phyloP scores from a whole-genome alignment of 2,113 vertebrate species.

The Casuarius casuarius region DNA sequence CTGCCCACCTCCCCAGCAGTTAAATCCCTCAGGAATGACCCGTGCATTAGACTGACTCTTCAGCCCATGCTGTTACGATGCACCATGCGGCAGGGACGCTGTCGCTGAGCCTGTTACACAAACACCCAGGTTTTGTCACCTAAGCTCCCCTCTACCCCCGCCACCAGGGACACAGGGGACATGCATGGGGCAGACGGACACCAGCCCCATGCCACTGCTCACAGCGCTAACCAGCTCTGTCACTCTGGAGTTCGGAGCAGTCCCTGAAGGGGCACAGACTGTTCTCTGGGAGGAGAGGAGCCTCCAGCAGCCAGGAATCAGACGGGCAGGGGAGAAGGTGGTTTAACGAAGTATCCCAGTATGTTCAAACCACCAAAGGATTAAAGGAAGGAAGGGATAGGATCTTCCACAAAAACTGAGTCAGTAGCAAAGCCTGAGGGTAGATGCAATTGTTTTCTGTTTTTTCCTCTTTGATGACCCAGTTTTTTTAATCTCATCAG shows the following conservation, averaged over 20 bases:
- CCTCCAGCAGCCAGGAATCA: neutral
- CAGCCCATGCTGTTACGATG: neutral
- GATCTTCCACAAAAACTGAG: neutral
- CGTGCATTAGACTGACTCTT: neutral
- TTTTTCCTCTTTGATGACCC: conserved; percentile 55
- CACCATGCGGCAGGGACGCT: neutral
- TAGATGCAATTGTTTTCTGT: conserved; percentile 49
- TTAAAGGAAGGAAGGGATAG: conserved; percentile 7
- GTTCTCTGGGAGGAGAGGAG: neutral
- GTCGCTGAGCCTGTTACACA: neutral
- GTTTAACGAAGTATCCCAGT: neutral
- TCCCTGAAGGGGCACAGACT: neutral
- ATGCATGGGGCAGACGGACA: rapidly evolving
- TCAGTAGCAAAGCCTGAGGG: conserved; percentile 22
- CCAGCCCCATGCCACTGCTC: too few relatives aligned
- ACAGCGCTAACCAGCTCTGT: rapidly evolving
- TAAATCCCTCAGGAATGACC: neutral
- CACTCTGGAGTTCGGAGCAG: neutral
- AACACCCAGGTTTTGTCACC: neutral
- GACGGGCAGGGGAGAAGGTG: neutral
- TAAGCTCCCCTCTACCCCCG: too few relatives aligned
- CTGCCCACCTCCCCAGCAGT: neutral
- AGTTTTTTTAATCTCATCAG: conserved; percentile 51
- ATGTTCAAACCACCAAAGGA: neutral
- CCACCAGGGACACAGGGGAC: neutral